Conservation (phyloP, 2,797 vertebrate genomes). For the Urophycis tenuis region DNA sequence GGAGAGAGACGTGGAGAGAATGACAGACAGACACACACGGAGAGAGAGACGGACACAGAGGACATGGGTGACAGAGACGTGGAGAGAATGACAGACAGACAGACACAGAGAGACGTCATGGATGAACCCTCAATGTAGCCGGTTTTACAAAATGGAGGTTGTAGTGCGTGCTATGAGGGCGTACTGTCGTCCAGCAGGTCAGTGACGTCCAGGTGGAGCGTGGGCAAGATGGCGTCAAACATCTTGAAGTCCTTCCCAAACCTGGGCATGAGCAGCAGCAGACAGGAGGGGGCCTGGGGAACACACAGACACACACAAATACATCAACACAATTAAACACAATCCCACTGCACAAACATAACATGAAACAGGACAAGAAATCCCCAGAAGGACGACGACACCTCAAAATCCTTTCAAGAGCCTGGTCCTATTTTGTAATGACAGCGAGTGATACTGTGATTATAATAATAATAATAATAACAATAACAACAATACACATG, state of each 20-base stretch:
- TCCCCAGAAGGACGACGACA: neutral
- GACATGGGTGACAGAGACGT: too few relatives aligned
- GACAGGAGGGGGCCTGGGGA: conserved; percentile 76
- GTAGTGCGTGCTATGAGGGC: conserved; percentile 10
- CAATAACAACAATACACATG: neutral
- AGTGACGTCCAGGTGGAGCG: conserved; percentile 75
- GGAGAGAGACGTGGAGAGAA: neutral
- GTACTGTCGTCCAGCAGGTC: conserved; percentile 81
- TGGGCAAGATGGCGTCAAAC: conserved; percentile 77
- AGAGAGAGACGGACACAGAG: neutral
- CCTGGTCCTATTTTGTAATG: neutral
- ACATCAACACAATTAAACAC: neutral
- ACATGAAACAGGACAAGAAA: neutral
- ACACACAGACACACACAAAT: neutral
- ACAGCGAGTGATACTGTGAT: neutral
- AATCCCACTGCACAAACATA: too few relatives aligned
- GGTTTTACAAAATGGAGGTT: too few relatives aligned
- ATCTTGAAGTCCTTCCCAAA: conserved; percentile 84
- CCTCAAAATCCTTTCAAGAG: neutral
- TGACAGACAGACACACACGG: too few relatives aligned
- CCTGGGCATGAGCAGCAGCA: conserved; percentile 78
- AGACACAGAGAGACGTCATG: too few relatives aligned
- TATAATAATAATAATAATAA: too few relatives aligned
- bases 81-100: neutral
- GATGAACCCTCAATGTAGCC: too few relatives aligned